Conservation (phyloP, 2,113 vertebrate species). For the Anthoscopus minutus region DNA sequence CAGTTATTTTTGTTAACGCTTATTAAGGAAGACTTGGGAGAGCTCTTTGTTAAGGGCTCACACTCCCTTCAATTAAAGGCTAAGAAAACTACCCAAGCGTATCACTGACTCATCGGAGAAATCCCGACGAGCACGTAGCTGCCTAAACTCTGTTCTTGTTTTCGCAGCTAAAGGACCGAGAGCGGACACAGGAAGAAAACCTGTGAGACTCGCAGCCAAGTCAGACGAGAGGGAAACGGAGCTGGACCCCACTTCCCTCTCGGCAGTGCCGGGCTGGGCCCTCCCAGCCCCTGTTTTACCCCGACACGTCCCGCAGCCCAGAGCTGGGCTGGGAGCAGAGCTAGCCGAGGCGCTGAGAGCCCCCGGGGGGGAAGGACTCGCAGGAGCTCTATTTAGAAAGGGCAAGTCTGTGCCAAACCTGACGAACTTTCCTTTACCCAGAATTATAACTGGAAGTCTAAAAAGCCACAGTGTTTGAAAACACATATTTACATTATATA, state of each 20-base stretch:
- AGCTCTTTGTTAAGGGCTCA: conserved; percentile 21
- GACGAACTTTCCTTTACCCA: neutral
- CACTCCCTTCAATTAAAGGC: neutral
- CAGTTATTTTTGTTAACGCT: conserved; percentile 14
- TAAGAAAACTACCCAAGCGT: conserved; percentile 35
- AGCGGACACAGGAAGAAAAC: neutral
- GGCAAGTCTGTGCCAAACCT: conserved; percentile 18
- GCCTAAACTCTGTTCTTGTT: neutral
- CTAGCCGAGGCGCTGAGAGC: neutral
- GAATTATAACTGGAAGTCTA: conserved; percentile 38
- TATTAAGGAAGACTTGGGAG: conserved; percentile 12
- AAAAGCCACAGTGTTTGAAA: conserved; percentile 49
- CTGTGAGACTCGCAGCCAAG: neutral
- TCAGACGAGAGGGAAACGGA: neutral
- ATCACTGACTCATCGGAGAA: conserved; percentile 49
- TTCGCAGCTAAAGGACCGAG: neutral
- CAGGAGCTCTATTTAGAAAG: neutral
- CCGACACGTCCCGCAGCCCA: neutral
- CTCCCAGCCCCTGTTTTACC: neutral
- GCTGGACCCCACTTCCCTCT: neutral
- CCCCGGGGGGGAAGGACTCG: neutral
- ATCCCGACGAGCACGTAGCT: neutral
- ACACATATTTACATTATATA: conserved; percentile 31
- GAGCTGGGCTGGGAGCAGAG: neutral
- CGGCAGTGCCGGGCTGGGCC: rapidly evolving